Evolutionary conservation across 2,888 invertebrate genomes (phyloP), one percentile per base, ranked within the genome.

Genomic region (Coremacera marginata): DNA sequence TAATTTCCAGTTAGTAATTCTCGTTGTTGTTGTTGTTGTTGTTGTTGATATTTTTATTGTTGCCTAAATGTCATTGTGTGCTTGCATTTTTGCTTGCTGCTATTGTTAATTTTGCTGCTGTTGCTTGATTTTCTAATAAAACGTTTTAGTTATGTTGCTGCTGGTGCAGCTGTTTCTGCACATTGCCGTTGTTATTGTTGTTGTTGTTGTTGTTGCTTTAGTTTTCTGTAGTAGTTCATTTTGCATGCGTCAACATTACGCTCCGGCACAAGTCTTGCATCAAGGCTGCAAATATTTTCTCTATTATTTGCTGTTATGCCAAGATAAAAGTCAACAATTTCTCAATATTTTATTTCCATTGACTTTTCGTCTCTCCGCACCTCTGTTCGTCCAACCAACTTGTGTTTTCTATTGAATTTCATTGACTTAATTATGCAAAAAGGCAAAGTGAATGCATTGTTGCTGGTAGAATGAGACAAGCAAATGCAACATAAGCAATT

Each of bases 21-120:
- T 22, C 19, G 11, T 5, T 19, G 7, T 5, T 57, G 19, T 57
- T 22, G 14, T 57, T 4, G 31, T 5, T 31, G 55, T 51, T 27
- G 52, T 68, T 70, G 37, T 55, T 37, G 27, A 3, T 52, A 52
- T 22, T 25, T 19, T 52, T 55, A 11, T 65, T 65, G 52, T 74
- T 65, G 65, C 37, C 37, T 74, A 74, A 74, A 74, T 74, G 74
- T 65, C 74, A 74, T 34, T 65, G 52, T 55, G 37, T 74, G 65
- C 44, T 72, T 65, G 25, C 19, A 25, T 62, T 31, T 73, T 7
- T 63, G 44, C n/a, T 49, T 73, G 73, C n/a, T 22, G 19, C 62
- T 34, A n/a, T n/a, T n/a, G n/a, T n/a, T n/a, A n/a, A n/a, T 31
- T 73, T 7, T 63, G 44, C n/a, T 49, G 73, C n/a, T 22, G 19